These are phyloP conservation scores for Exephanes ischioxanthus DNA, from an alignment of 2,888 invertebrate genomes.

Conservation along the genomic window DNA sequence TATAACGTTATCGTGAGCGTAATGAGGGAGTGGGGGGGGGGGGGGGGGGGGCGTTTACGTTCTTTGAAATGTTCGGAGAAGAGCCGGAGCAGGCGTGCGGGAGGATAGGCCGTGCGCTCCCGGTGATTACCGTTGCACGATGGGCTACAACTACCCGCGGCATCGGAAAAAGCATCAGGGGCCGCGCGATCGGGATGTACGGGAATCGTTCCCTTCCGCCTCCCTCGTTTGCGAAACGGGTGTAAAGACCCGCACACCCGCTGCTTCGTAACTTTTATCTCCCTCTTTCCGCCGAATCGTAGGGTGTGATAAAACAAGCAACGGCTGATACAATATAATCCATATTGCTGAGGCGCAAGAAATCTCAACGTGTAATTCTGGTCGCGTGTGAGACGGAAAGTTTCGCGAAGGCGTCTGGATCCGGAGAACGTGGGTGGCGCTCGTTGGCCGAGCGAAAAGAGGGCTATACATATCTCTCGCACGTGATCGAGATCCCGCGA, in stretches of 20 bases:
- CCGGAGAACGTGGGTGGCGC: conserved; percentile 31
- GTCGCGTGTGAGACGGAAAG: conserved; percentile 48
- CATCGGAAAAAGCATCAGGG: conserved; percentile 45
- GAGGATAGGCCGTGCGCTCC: conserved; percentile 28
- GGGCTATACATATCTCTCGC: conserved; percentile 35
- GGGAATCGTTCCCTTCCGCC: conserved; percentile 39
- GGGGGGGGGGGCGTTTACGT: conserved; percentile 58
- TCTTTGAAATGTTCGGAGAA: conserved; percentile 63
- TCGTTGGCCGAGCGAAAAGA: conserved; percentile 40
- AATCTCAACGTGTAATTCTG: conserved; percentile 27
- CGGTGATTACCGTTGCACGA: conserved; percentile 62
- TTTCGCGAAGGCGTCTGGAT: conserved; percentile 40
- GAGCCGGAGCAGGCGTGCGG: conserved; percentile 37
- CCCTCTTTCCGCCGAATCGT: neutral
- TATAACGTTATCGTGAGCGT: conserved; percentile 73
- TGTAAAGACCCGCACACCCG: conserved; percentile 10
- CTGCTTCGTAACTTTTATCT: neutral
- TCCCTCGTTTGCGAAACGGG: conserved; percentile 27
- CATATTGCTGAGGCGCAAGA: conserved; percentile 22
- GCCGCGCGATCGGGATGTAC: conserved; percentile 43
- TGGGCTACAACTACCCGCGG: conserved; percentile 7
- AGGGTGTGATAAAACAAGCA: neutral
- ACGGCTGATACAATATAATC: conserved; percentile 44
- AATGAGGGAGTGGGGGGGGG: conserved; percentile 64
- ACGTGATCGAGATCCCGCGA: conserved; percentile 68